Percentiles rank a stretch among this genome's conserved stretches.
phyloP scores from a whole-genome alignment of 2,113 vertebrate genomes.

The Trochalopteron elliotii region DNA sequence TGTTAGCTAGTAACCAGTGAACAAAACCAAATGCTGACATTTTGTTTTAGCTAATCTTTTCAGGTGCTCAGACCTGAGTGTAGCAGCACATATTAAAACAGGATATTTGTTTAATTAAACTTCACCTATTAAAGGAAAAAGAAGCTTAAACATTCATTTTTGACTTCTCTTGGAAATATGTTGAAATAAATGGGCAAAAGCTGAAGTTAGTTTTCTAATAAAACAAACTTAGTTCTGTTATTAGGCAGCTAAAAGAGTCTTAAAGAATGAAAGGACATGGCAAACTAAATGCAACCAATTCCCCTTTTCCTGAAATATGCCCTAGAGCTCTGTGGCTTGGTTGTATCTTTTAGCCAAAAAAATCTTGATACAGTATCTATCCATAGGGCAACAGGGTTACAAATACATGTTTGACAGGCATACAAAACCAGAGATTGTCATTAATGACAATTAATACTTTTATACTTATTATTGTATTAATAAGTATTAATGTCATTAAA shows the following conservation, averaged over 20 bases:
- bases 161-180: not conserved
- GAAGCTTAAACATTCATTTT: not conserved
- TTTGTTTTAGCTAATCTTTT: not conserved
- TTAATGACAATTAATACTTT: no score
- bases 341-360: not conserved
- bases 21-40: conserved; percentile 1
- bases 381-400: not conserved
- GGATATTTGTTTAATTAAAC: not conserved
- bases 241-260: not conserved
- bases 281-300: not conserved
- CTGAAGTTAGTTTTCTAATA: not conserved
- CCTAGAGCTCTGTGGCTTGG: not conserved
- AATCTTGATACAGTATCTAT: not conserved
- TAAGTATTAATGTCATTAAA: no score
- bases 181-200: not conserved
- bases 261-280: not conserved
- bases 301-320: not conserved
- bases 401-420: not conserved
- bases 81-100: not conserved
- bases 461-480: no score
- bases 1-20: not conserved
- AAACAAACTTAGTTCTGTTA: not conserved
- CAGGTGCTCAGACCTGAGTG: not conserved
- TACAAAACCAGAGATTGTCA: not conserved
- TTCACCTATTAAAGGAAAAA: not conserved